Percentiles rank a stretch among this genome's conserved stretches.
phyloP scores from a whole-genome alignment of 1,140 invertebrate species.

The Lysiphlebus fabarum region DNA sequence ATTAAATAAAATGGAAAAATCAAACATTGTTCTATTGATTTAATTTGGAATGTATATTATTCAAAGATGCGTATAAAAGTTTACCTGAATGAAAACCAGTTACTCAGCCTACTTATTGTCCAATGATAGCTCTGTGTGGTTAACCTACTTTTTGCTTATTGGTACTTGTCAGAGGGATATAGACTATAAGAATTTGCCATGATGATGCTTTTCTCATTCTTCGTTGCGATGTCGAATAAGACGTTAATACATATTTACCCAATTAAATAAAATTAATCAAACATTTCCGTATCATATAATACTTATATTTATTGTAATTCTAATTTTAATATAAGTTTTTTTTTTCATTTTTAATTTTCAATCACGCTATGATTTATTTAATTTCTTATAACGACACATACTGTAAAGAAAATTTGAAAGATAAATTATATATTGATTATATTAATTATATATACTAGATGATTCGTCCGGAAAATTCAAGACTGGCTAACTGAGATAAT shows the following conservation, averaged over 20 bases:
- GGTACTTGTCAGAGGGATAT: conserved; percentile 33
- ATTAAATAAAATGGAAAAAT: too few relatives aligned
- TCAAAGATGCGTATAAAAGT: too few relatives aligned
- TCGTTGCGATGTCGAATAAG: conserved; percentile 8
- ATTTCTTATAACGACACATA: too few relatives aligned
- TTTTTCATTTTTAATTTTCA: conserved; percentile 3
- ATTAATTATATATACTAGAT: too few relatives aligned
- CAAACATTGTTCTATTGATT: too few relatives aligned
- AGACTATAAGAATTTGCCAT: conserved; percentile 38
- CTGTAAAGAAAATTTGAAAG: too few relatives aligned
- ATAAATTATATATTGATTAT: too few relatives aligned
- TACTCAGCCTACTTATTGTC: conserved; percentile 31
- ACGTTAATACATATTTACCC: background rate
- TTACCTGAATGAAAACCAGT: too few relatives aligned
- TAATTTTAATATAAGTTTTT: background rate
- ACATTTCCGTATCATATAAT: too few relatives aligned
- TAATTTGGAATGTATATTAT: too few relatives aligned
- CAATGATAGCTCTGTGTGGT: conserved; percentile 31
- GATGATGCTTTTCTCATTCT: conserved; percentile 21
- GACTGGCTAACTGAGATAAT: too few relatives aligned
- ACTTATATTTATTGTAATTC: conserved; percentile 8
- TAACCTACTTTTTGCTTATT: conserved; percentile 40
- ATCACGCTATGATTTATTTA: background rate
- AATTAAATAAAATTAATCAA: background rate
- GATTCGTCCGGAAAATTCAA: too few relatives aligned